These are phyloP conservation scores for Celastrina argiolus DNA, from an alignment of 2,888 invertebrate species.

Conservation along the genomic window DNA sequence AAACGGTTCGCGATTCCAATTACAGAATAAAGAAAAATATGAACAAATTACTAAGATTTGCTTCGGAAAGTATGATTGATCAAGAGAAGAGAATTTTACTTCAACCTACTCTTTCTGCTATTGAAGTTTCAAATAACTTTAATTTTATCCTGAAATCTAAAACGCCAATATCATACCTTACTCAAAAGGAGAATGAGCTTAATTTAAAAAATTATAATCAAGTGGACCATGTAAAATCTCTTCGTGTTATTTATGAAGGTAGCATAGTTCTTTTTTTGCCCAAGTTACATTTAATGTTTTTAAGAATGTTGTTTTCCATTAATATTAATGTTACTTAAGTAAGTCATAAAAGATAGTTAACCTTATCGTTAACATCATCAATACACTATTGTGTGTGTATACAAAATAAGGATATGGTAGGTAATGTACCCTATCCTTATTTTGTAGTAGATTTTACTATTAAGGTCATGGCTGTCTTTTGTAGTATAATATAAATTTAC, in stretches of 20 bases:
- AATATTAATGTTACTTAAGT: too few species aligned
- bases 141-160: background rate
- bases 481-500: too few species aligned
- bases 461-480: too few species aligned
- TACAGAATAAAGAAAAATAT: background rate
- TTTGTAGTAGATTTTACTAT: too few species aligned
- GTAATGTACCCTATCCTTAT: too few species aligned
- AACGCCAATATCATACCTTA: background rate
- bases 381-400: too few species aligned
- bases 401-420: too few species aligned
- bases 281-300: too few species aligned
- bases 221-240: background rate
- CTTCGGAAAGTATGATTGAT: background rate
- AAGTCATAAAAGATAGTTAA: too few species aligned
- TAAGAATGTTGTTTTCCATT: too few species aligned
- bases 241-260: background rate
- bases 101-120: background rate
- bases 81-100: background rate
- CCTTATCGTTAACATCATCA: too few species aligned
- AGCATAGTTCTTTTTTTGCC: too few species aligned
- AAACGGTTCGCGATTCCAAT: background rate
- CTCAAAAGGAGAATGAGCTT: background rate
- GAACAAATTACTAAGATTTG: background rate
- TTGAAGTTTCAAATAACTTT: background rate
- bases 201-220: background rate